Percentiles rank a stretch among this genome's conserved stretches.
phyloP scores from a whole-genome alignment of 1,140 invertebrate species.

The Cotesia typhae region DNA sequence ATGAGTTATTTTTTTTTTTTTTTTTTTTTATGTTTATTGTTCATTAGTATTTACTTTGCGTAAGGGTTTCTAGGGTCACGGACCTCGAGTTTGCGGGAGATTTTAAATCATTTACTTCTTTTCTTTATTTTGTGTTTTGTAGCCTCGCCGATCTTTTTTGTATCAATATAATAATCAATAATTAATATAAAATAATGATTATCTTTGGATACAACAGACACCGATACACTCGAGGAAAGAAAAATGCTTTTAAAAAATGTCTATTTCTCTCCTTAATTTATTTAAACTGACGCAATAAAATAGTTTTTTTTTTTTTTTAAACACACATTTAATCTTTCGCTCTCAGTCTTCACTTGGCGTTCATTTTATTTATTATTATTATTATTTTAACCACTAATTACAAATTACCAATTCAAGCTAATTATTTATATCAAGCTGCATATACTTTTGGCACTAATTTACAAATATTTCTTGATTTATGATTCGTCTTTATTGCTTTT shows the following conservation, averaged over 20 bases:
- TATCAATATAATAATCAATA: too few relatives aligned
- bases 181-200: too few relatives aligned
- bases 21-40: background rate
- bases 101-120: slow-evolving; percentile 13
- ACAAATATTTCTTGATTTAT: too few relatives aligned
- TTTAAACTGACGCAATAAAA: background rate
- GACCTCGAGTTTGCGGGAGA: slow-evolving; percentile 20
- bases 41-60: background rate
- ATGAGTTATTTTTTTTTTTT: background rate
- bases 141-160: too few relatives aligned
- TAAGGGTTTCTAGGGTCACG: background rate
- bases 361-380: background rate
- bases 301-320: background rate
- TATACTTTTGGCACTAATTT: too few relatives aligned
- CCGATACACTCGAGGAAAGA: too few relatives aligned
- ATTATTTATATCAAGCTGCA: too few relatives aligned
- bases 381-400: background rate
- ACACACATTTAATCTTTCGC: background rate
- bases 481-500: slow-evolving; percentile 19
- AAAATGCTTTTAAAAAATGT: too few relatives aligned
- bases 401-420: background rate
- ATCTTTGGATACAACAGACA: too few relatives aligned
- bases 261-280: background rate
- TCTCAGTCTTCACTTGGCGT: slow-evolving; percentile 16
- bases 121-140: background rate